Evolutionary conservation across 2,113 vertebrate species (phyloP).

Genomic region (Pseudopodoces humilis): DNA sequence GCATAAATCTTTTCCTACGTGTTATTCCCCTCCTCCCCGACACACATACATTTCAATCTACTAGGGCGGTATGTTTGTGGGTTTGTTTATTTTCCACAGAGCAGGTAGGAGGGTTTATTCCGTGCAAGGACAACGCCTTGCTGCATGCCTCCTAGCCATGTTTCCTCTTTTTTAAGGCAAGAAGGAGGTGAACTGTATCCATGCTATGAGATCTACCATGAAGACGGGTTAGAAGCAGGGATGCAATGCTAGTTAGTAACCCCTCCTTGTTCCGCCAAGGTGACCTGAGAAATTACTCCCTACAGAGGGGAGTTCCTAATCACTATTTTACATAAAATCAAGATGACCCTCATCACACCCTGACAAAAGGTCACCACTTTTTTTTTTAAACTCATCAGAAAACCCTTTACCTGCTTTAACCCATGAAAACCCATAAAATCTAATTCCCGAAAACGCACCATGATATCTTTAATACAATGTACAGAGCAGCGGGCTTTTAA

Average conservation of each 20-base stretch:
- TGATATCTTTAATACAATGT: neutral
- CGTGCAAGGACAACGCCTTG: fast-evolving
- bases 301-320: neutral
- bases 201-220: neutral
- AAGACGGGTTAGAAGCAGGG: neutral
- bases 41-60: constrained; percentile 40
- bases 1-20: constrained; percentile 64
- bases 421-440: neutral
- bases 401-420: neutral
- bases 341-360: neutral
- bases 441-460: neutral
- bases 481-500: neutral
- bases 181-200: neutral
- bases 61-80: neutral
- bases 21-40: constrained; percentile 8
- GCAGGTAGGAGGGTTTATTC: neutral
- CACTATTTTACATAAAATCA: neutral
- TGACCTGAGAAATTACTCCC: neutral
- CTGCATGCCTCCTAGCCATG: neutral
- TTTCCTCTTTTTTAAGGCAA: neutral
- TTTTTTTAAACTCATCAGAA: neutral
- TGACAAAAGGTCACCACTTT: neutral
- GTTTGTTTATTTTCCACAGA: constrained; percentile 3
- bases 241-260: neutral
- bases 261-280: neutral